These are phyloP conservation scores for Bombus sylvicola DNA, from an alignment of 1,140 invertebrate genomes.

Conservation along the genomic window DNA sequence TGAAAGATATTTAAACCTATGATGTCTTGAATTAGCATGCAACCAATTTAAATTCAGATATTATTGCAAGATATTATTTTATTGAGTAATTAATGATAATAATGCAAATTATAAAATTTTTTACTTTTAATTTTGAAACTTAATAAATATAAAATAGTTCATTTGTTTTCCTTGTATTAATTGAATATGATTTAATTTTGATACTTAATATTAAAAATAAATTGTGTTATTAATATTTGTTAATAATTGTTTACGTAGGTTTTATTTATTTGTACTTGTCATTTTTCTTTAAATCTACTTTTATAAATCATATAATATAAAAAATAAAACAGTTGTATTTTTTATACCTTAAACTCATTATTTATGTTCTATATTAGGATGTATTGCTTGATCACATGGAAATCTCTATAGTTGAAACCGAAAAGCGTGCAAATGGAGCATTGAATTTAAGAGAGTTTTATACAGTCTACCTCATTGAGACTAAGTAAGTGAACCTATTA, in stretches of 20 bases:
- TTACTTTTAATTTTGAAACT: no score
- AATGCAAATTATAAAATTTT: neutral
- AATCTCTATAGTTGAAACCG: slow-evolving; percentile 92
- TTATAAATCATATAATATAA: no score
- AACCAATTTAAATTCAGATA: neutral
- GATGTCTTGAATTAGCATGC: neutral
- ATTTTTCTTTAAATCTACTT: neutral
- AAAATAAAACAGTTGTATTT: neutral
- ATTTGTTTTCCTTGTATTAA: neutral
- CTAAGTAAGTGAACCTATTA: slow-evolving; percentile 85
- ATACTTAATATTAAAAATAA: neutral
- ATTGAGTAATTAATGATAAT: neutral
- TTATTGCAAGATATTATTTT: neutral
- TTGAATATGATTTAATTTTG: neutral
- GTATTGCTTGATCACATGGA: slow-evolving; percentile 90
- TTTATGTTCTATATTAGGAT: slow-evolving; percentile 83
- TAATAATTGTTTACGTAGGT: neutral
- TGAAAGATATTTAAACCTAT: slow-evolving; percentile 13
- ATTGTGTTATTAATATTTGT: neutral
- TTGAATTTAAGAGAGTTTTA: slow-evolving; percentile 92
- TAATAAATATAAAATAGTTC: neutral
- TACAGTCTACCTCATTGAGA: slow-evolving; percentile 92
- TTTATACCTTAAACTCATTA: neutral
- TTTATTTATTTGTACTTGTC: neutral
- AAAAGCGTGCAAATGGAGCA: slow-evolving; percentile 90